phyloP scores from a whole-genome alignment of 2,113 vertebrate genomes.

The Gasterosteus nipponicus region DNA sequence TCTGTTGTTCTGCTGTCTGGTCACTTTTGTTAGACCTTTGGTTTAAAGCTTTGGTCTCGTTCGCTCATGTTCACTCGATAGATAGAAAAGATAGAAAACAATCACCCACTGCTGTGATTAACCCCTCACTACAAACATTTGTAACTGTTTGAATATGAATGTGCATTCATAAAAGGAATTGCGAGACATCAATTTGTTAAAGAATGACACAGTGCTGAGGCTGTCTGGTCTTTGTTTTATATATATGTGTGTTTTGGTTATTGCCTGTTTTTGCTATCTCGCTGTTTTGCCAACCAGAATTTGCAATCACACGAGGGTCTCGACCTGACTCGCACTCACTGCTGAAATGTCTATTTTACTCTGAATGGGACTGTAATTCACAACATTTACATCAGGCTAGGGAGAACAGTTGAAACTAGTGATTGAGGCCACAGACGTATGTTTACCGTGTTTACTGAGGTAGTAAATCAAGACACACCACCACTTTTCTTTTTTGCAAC shows the following conservation, averaged over 20 bases:
- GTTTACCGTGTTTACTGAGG: not conserved
- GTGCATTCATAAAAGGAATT: conserved; percentile 1
- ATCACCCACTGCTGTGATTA: not conserved
- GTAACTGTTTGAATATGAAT: not conserved
- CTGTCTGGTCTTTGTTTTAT: not conserved
- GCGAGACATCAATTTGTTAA: not conserved
- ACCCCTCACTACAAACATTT: not conserved
- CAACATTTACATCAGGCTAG: not conserved
- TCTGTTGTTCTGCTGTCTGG: not conserved
- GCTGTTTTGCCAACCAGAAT: not conserved
- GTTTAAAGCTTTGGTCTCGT: not conserved
- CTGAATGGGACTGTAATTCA: not conserved
- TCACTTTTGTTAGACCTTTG: not conserved
- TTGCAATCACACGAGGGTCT: not conserved
- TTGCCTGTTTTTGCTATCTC: not conserved
- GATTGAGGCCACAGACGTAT: not conserved
- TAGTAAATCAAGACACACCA: not conserved
- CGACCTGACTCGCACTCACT: not conserved
- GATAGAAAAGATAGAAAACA: not conserved
- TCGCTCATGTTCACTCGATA: conserved; percentile 7
- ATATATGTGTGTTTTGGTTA: too few species aligned
- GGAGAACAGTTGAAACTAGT: not conserved
- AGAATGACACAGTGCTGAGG: not conserved
- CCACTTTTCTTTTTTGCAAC: not conserved
- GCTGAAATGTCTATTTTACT: not conserved